Base-by-base conservation (phyloP, 2,113 vertebrate genomes). In the Anhinga anhinga region DNA sequence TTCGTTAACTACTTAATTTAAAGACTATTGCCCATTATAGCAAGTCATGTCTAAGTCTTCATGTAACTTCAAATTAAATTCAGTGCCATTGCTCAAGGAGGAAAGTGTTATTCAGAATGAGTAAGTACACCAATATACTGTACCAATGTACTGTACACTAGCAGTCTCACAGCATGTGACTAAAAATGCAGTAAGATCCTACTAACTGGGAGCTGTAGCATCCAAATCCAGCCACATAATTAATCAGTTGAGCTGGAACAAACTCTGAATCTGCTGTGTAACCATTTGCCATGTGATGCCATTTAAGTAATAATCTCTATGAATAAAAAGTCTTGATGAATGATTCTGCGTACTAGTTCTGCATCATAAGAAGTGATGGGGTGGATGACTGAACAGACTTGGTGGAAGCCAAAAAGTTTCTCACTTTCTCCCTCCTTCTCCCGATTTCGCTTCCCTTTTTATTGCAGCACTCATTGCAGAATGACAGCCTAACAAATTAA, bases 401-500 rank as follows among this genome's bases (percentile, higher is more conserved):
- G 61, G 80, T 94, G 69, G 85, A 95, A 97, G 87, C 27, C 15
- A 49, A 12, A 38, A 80, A 86, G 76, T 82, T 95, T 88, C 58
- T 84, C 34, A 27, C 32, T 90, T 78, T 56, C 10, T 58, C 56
- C 30, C 82, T 76, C 56, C 32, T 93, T 40, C 52, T 90, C 52
- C 40, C 23, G 1, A 9, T 96, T 95, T 86, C 4, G 2, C 77
- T 92, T 94, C 71, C 74, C 58, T 82, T 97, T 81, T 93, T 91
- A 90, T 93, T 92, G 88, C 52, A 13, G 76, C 73, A 50, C 86
- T 96, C 91, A 63, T 85, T 95, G 82, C 86, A 92, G 91, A 95
- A 67, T 88, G 96, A 87, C 96, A 97, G 62, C 63, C 93, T 94
- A 97, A 96, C 83, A 95, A 95, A 95, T 94, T 78, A 79, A 79